Evolutionary conservation across 1,140 invertebrate genomes (phyloP).

Genomic region (Pseudomyrmex cubaensis): DNA sequence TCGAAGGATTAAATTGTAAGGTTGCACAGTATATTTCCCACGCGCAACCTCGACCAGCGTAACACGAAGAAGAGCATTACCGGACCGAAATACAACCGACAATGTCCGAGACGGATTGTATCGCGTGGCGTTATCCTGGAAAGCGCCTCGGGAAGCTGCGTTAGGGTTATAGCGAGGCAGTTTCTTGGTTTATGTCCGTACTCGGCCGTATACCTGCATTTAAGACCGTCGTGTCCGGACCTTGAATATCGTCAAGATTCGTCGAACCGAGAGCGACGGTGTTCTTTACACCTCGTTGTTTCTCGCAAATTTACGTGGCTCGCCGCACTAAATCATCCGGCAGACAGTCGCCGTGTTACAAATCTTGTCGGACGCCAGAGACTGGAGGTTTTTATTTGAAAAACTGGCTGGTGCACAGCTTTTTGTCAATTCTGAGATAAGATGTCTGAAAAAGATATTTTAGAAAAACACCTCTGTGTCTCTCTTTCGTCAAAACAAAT

Average conservation of each 20-base stretch:
- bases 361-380: conserved; percentile 46
- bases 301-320: conserved; percentile 68
- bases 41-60: background rate
- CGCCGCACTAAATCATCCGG: conserved; percentile 68
- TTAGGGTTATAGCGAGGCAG: conserved; percentile 68
- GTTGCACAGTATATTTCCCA: conserved; percentile 13
- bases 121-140: conserved; percentile 12
- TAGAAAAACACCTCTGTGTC: too few relatives aligned
- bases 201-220: conserved; percentile 59
- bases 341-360: conserved; percentile 66
- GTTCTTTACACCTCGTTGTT: conserved; percentile 74
- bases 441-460: conserved; percentile 25
- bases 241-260: conserved; percentile 63
- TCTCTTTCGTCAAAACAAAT: background rate
- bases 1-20: conserved; percentile 8
- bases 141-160: conserved; percentile 30
- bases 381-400: background rate
- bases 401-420: background rate
- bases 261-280: conserved; percentile 48
- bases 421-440: too few relatives aligned
- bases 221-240: conserved; percentile 42
- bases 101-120: conserved; percentile 28
- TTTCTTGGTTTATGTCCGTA: conserved; percentile 69
- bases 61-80: conserved; percentile 18
- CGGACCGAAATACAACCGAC: conserved; percentile 32